These are phyloP conservation scores for Columba janthina DNA, from an alignment of 2,113 vertebrate genomes.

Conservation along the genomic window DNA sequence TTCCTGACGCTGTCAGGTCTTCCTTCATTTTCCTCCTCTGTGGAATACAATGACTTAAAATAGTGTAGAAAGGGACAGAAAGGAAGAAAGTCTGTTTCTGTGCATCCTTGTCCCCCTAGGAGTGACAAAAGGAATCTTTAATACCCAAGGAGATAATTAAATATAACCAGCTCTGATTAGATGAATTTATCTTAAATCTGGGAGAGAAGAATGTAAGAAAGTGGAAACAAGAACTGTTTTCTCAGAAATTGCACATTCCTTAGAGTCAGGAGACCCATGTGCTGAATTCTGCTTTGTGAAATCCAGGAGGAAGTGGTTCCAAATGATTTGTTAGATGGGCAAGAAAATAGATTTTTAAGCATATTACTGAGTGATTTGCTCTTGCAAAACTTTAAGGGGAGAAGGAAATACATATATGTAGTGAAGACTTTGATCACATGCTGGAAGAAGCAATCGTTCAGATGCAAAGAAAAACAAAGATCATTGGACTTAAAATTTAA, in stretches of 20 bases:
- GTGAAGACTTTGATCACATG: not conserved
- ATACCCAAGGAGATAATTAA: not conserved
- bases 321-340: not conserved
- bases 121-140: not conserved
- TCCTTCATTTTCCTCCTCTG: not conserved
- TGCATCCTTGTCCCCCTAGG: not conserved
- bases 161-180: not conserved
- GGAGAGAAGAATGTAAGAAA: not conserved
- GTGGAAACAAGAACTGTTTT: not conserved
- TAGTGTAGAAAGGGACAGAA: not conserved
- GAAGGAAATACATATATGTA: not conserved
- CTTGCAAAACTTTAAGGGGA: not conserved
- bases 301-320: not conserved
- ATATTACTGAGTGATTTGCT: not conserved
- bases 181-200: not conserved
- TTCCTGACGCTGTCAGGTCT: not conserved
- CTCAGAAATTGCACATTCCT: not conserved
- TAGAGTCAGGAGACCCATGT: not conserved
- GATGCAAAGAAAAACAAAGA: conserved; percentile 26
- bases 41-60: not conserved
- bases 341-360: not conserved
- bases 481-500: conserved; percentile 65
- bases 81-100: not conserved
- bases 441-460: conserved; percentile 9
- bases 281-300: not conserved